Evolutionary conservation across 2,888 invertebrate genomes (phyloP), one percentile per base, ranked within the genome.

Genomic region (Scrobipalpa atriplicella): DNA sequence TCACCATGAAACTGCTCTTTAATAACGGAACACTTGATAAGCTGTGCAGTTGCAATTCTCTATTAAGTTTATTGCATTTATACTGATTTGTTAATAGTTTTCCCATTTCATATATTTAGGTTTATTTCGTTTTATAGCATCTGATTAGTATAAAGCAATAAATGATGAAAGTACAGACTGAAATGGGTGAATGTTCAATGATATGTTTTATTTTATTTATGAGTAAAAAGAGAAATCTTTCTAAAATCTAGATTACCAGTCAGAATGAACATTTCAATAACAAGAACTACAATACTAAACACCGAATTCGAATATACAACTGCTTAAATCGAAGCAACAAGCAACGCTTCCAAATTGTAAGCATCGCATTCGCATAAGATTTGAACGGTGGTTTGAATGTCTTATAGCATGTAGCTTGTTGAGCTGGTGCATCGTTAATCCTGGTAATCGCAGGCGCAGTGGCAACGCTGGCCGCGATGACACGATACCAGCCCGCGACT

Each of bases 401-500:
- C 13, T 3, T 43, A 43, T 13, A 43, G 43, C 13, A 11, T 3
- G 13, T 43, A 13, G 47, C n/a, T 47, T 47, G 47, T 47, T 47
- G n/a, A 47, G 47, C 16, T 13, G 38, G 10, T 21, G 52, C 11
- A 18, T 64, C 60, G 68, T 66, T 64, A 61, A 64, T 72, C 76
- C 75, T 62, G 74, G 75, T 63, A 64, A 64, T 64, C 43, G 72
- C 73, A 71, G 74, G 19, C 21, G 54, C 72, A 74, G 77, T 79
- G 77, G 78, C 79, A 76, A 74, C 79, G 76, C 74, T 74, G 77
- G 74, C 78, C 74, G 76, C 80, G 86, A 83, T 83, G 85, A 82
- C 81, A 87, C 78, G 88, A 88, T 87, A 85, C 76, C 77, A 77
- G 73, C 75, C 76, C 73, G 78, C 79, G 78, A 85, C 85, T 89